Evolutionary conservation across 2,888 invertebrate species (phyloP), one percentile per base, ranked within the genome.

Genomic region (Omphaloscelis lunosa): DNA sequence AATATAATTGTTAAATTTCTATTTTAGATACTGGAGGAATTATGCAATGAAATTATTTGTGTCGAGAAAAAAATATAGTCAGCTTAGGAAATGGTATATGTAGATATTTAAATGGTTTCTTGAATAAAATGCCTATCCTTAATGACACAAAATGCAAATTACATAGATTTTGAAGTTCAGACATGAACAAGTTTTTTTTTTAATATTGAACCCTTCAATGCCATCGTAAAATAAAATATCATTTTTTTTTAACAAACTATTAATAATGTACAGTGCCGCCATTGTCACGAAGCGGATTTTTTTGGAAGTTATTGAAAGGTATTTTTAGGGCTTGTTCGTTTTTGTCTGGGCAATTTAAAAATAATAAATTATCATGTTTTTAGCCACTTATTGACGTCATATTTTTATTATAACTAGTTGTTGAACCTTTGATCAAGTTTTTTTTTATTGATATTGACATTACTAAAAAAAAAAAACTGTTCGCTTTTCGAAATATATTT

Each of bases 1-100:
- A 84, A 79, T 72, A 77, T 82, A 82, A 86, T 86, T 85, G 82
- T 82, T 72, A 77, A 86, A 86, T 82, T 83, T 86, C 76, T 75
- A 81, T 85, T 86, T 75, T 77, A 80, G 59, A 65, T 70, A 63
- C 20, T 75, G 56, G 69, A 4, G 23, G 59, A 62, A 62, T 70
- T 68, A 61, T 61, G 83, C 58, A 77, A 75, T 66, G 39, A 29
- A 41, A 72, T 41, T 51, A 41, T 68, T 62, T 51, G 41, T 66
- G 85, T 71, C 27, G 12, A 67, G 41, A 73, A 15, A 61, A 45
- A 45, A 20, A 34, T 6, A 34, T 29, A 5, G 53, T 56, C 53
- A n/a, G 29, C 29, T 1, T 27, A 27, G 15, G 9, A 27, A 65
- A 34, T n/a, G 12, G 1, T 23, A 51, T 9, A 8, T 15, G 7